Evolutionary conservation across 1,140 invertebrate genomes (phyloP), one percentile per base, ranked within the genome.

Genomic region (Pseudoatta argentina): DNA sequence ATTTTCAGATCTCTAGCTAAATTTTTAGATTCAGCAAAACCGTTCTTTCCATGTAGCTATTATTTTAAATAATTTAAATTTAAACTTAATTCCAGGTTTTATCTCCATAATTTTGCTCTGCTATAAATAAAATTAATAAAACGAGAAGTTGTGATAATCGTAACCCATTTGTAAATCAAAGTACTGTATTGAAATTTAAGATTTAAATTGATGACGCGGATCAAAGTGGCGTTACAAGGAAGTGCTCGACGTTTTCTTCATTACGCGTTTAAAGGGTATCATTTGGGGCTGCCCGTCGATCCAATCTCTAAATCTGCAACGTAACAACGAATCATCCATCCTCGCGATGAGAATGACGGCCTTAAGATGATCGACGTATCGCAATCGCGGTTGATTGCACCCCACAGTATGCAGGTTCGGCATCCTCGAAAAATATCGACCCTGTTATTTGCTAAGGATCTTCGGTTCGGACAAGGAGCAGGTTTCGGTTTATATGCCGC

Each of bases 301-400:
- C 39, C 34, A 39, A 82, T 73, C 55, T 75, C 69, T 51, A 61
- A 83, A 83, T 75, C 39, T 61, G 79, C 79, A 75, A 75, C 69
- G 79, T 75, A 83, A 83, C 79, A 78, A 53, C 82, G 72, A 55
- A 85, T 66, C 61, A 64, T 85, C 30, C 51, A 77, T 85, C 48
- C 82, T 64, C 59, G 73, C 71, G 82, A 85, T 85, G 82, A 63
- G 55, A 82, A 55, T 44, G 61, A 77, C 55, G 82, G n/a, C 27
- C 48, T 53, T 4, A 39, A 44, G 71, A 57, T 77, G 82, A 85
- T 77, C 61, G 82, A 77, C 82, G 82, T 76, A 78, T 78, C 59
- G 82, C 71, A 78, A 85, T 85, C 79, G 67, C 79, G 69, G 69
- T 24, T 83, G 79, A 83, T 83, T 83, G 79, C 67, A 82, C 67